Conservation (phyloP, 2,888 invertebrate genomes). For the Rhyacophila evoluta region DNA sequence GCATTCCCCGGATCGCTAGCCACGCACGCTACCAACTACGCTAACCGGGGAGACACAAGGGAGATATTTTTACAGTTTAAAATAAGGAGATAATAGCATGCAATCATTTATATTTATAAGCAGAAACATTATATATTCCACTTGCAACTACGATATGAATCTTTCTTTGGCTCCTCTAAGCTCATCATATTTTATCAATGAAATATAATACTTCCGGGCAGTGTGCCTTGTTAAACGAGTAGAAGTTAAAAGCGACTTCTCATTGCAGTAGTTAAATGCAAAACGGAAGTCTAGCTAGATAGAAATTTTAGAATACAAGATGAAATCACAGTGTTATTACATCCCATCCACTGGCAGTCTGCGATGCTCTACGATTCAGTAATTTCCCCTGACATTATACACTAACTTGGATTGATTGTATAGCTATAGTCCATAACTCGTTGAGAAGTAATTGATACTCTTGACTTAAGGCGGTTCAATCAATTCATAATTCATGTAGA, state of each 20-base stretch:
- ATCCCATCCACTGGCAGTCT: background rate
- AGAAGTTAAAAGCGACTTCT: background rate
- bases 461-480: slow-evolving; percentile 11
- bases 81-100: too few species aligned
- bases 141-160: too few species aligned
- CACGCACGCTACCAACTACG: too few species aligned
- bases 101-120: too few species aligned
- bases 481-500: slow-evolving; percentile 5
- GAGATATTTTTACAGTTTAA: too few species aligned
- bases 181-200: slow-evolving; percentile 40
- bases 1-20: too few species aligned
- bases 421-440: background rate
- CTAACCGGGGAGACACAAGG: too few species aligned
- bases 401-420: background rate
- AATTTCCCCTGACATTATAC: background rate
- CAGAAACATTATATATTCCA: too few species aligned
- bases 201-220: slow-evolving; percentile 26
- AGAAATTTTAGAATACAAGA: background rate
- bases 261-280: background rate
- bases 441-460: slow-evolving; percentile 12
- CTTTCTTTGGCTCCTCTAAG: slow-evolving; percentile 21
- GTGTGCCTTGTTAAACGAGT: background rate
- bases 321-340: background rate
- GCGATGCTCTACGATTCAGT: background rate
- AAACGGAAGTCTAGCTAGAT: background rate